Base-by-base conservation (phyloP, 2,888 invertebrate genomes). In the Strigamia transsilvanica region DNA sequence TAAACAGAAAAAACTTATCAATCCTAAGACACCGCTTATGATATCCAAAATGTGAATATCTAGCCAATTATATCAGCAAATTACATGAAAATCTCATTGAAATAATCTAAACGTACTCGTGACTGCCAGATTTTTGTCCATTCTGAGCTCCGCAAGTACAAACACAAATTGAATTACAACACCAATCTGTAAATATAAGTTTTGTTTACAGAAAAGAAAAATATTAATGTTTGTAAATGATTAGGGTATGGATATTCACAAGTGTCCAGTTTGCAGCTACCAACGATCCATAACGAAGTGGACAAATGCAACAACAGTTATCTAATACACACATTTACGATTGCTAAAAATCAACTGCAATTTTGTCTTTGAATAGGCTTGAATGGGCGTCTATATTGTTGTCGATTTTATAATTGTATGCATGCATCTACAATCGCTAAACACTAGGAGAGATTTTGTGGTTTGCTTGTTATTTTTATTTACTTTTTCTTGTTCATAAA, bases 1-100 rank as follows among this genome's bases (percentile, higher is more conserved):
- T 61, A 61, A 61, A 61, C 61, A 61, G 21, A 61, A 61, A 61
- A 61, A 61, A 61, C 61, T 61, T 12, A 61, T 61, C 23, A 61
- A 21, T 18, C 61, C 61, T 3, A 61, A 61, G 6, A 15, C 21
- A 10, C 15, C 18, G 23, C 61, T 61, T 61, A 61, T 21, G 2
- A 2, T 61, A 5, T 61, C 61, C 61, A 61, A 61, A 21, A 61
- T 23, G 23, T 61, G 61, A 61, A 10, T 4, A 61, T 2, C 61
- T 61, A 21, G 15, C 12, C 46, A 46, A 13, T 13, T 18, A 61
- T 2, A 61, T 61, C 6, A 61, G 5, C 18, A 61, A 18, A 15
- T 61, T 10, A 9, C 2, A 18, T 9, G 6, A 15, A 46, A 21
- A 10, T 23, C 10, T 61, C 9, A 61, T 10, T 61, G 6, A 13